Percentiles rank a stretch among this genome's conserved stretches.
These are phyloP conservation scores for Calcarius lapponicus DNA, from an alignment of 2,797 vertebrate species.

Conservation along the genomic window DNA sequence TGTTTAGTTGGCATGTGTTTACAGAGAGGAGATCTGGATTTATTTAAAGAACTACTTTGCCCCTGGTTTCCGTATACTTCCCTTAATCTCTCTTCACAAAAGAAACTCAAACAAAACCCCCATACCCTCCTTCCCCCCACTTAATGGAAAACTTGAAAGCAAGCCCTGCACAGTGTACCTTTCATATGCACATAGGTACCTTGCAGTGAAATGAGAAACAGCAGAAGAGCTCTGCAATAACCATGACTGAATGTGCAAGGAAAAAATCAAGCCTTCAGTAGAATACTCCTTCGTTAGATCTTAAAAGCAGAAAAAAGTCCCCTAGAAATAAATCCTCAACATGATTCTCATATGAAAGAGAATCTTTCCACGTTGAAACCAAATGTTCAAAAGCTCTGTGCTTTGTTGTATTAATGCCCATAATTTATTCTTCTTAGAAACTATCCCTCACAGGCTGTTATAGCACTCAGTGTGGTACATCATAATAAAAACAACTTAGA, in stretches of 20 bases:
- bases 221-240: conserved; percentile 39
- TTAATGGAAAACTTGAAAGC: conserved; percentile 36
- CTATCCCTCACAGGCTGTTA: conserved; percentile 52
- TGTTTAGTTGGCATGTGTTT: conserved; percentile 48
- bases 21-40: conserved; percentile 18
- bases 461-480: conserved; percentile 55
- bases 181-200: conserved; percentile 37
- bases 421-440: conserved; percentile 69
- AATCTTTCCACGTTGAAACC: conserved; percentile 58
- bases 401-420: conserved; percentile 63
- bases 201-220: conserved; percentile 56
- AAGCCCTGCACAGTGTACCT: not conserved
- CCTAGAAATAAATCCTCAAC: conserved; percentile 54
- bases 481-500: conserved; percentile 61
- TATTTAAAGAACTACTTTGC: conserved; percentile 40
- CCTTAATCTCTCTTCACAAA: conserved; percentile 38
- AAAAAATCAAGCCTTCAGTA: conserved; percentile 11
- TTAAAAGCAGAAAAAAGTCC: conserved; percentile 46
- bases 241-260: conserved; percentile 1
- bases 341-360: conserved; percentile 56
- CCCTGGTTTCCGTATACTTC: not conserved
- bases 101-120: conserved; percentile 24
- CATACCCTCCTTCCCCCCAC: not conserved
- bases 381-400: conserved; percentile 63
- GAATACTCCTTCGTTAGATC: conserved; percentile 47